Evolutionary conservation across 2,888 invertebrate genomes (phyloP), one percentile per base, ranked within the genome.

Genomic region (Pteria penguin): DNA sequence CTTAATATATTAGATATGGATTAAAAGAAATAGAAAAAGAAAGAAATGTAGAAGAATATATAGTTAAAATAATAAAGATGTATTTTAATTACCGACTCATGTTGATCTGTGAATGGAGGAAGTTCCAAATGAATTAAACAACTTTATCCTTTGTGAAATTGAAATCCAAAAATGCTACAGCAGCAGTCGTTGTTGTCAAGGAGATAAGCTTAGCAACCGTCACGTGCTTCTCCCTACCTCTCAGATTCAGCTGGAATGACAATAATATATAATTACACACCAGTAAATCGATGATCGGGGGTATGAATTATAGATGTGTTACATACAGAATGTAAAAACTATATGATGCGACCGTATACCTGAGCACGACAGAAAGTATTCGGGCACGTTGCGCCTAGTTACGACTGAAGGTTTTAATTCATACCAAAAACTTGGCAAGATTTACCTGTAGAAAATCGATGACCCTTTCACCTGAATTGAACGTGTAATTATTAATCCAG

Each of bases 201-300:
- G 75, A 72, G 69, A 75, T 75, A 57, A 70, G 36, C 72, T 67
- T 79, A 72, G 78, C 72, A 79, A 79, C 78, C 65, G 78, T 79
- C 78, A 79, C 78, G 78, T 79, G 78, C 61, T 60, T 72, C 33
- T 72, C 65, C 62, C 62, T 36, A 58, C 8, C 45, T 45, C 45
- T 45, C 45, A 45, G 11, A 45, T 14, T 45, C 45, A 8, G 45
- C 45, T 45, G 45, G 45, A 45, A 45, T 1, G 45, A 45, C 45
- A 45, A 45, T 45, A 18, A 45, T 45, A 45, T 8, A 18, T 45
- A n/a, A n/a, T n/a, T n/a, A n/a, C n/a, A n/a, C n/a, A n/a, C n/a
- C n/a, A n/a, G 8, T 18, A 18, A 45, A 8, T 45, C 45, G 18
- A 45, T 45, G 8, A 45, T 45, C 45, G 11, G 18, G 11, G 18